Conservation (phyloP, 2,797 vertebrate species). For the Masticophis lateralis region DNA sequence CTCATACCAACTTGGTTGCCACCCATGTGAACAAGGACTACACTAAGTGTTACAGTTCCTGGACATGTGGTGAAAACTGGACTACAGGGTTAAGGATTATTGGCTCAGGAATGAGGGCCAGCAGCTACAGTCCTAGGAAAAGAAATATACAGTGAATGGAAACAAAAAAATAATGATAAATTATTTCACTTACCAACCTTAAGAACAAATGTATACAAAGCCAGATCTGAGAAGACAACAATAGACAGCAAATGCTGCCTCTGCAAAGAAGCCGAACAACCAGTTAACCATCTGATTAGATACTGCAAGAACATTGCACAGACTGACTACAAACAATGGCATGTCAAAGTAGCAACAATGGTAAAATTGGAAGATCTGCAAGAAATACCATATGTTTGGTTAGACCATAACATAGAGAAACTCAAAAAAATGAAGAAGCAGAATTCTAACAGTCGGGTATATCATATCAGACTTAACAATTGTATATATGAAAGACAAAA, state of each 20-base stretch:
- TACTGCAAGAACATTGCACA: neutral
- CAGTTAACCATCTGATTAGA: neutral
- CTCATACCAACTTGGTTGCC: neutral
- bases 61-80: neutral
- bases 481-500: neutral
- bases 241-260: neutral
- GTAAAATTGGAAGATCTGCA: neutral
- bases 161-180: neutral
- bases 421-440: neutral
- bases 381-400: neutral
- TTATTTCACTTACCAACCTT: neutral
- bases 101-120: neutral
- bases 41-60: neutral
- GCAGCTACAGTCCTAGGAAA: neutral
- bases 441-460: neutral
- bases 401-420: neutral
- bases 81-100: neutral
- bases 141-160: neutral
- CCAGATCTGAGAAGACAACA: neutral
- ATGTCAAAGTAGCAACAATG: neutral
- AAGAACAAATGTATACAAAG: neutral
- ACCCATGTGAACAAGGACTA: neutral
- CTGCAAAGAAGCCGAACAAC: neutral
- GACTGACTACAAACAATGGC: neutral
- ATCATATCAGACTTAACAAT: neutral